These are phyloP conservation scores for Mythimna pallens DNA, from an alignment of 2,888 invertebrate species.

Conservation along the genomic window DNA sequence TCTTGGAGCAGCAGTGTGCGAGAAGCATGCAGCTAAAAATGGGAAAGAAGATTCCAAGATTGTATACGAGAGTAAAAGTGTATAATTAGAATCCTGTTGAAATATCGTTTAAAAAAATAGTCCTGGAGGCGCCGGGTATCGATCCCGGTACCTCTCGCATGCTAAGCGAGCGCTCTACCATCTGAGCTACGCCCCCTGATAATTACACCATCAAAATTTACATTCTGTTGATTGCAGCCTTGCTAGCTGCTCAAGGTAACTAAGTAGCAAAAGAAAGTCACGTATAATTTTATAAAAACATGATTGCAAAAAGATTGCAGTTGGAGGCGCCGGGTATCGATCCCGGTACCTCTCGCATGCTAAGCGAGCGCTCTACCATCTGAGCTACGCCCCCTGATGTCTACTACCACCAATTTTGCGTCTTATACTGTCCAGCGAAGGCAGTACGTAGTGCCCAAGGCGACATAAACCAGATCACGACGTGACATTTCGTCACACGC, in stretches of 20 bases:
- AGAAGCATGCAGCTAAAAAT: too few species aligned
- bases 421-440: not conserved
- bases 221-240: not conserved
- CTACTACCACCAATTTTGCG: conserved; percentile 6
- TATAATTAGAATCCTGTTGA: not conserved
- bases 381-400: conserved; percentile 68
- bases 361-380: conserved; percentile 88
- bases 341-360: conserved; percentile 90
- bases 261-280: not conserved
- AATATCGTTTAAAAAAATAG: not conserved
- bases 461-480: conserved; percentile 39
- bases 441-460: conserved; percentile 21
- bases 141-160: conserved; percentile 90
- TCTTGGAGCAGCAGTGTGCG: not conserved
- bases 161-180: conserved; percentile 88
- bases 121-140: conserved; percentile 80
- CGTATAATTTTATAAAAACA: not conserved
- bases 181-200: conserved; percentile 84
- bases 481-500: conserved; percentile 50
- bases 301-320: not conserved
- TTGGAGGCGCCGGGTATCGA: conserved; percentile 90
- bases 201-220: too few species aligned
- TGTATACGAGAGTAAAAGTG: too few species aligned
- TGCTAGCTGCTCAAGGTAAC: not conserved
- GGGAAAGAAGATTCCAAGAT: too few species aligned